Conservation (phyloP, 2,888 invertebrate genomes). For the Aproaerema taeniolella region DNA sequence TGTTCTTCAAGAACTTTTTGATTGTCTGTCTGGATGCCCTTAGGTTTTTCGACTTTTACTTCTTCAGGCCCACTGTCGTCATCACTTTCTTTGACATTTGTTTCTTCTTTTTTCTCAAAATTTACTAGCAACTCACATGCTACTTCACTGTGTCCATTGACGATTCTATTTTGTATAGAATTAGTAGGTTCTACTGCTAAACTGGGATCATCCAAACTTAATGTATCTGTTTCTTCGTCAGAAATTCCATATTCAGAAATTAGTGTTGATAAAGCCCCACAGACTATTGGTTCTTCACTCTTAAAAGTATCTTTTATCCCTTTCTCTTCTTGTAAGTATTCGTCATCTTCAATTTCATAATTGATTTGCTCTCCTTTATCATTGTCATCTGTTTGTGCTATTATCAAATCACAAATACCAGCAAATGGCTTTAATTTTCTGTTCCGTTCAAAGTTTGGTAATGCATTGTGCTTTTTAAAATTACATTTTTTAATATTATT, state of each 20-base stretch:
- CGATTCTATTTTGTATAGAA: too few relatives aligned
- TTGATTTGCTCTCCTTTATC: conserved; percentile 21
- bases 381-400: conserved; percentile 24
- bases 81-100: conserved; percentile 27
- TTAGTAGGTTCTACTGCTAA: too few relatives aligned
- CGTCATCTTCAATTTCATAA: conserved; percentile 57
- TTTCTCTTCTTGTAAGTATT: conserved; percentile 19
- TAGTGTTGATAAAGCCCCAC: conserved; percentile 74
- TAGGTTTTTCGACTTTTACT: conserved; percentile 49
- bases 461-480: conserved; percentile 8
- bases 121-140: too few relatives aligned
- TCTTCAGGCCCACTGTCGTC: conserved; percentile 74
- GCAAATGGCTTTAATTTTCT: conserved; percentile 61
- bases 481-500: not conserved
- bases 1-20: conserved; percentile 21
- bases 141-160: too few relatives aligned
- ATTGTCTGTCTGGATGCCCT: conserved; percentile 21
- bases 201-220: too few relatives aligned
- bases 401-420: conserved; percentile 58
- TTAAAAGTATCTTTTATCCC: conserved; percentile 13
- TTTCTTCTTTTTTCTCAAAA: too few relatives aligned
- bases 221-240: conserved; percentile 50
- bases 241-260: conserved; percentile 77
- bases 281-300: conserved; percentile 42
- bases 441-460: conserved; percentile 31